Evolutionary conservation across 2,113 vertebrate species (phyloP).

Genomic region (Petroica traversi): DNA sequence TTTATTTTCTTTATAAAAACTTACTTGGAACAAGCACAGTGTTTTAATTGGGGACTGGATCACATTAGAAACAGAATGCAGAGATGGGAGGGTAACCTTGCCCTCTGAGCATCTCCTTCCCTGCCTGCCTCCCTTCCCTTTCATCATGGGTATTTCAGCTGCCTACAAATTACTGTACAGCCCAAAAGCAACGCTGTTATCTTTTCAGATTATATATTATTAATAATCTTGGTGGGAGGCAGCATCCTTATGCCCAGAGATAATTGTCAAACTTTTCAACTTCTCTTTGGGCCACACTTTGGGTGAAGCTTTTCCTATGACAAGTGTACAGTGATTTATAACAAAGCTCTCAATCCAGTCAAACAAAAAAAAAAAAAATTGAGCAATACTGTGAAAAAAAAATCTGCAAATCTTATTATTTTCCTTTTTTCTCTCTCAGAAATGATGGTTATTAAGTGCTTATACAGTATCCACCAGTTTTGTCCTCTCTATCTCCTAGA

Average conservation of each 20-base stretch:
- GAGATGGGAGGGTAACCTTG: not conserved
- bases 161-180: not conserved
- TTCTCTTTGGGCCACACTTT: not conserved
- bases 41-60: not conserved
- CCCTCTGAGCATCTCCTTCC: not conserved
- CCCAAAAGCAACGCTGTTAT: not conserved
- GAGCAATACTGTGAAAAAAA: not conserved
- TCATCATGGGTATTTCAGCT: not conserved
- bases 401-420: not conserved
- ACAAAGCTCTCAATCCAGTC: not conserved
- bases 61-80: not conserved
- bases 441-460: not conserved
- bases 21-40: not conserved
- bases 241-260: not conserved
- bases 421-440: not conserved
- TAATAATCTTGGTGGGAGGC: not conserved
- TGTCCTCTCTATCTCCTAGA: not conserved
- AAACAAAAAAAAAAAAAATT: not conserved
- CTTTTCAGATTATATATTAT: not conserved
- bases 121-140: not conserved
- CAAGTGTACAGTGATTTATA: not conserved
- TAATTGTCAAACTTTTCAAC: not conserved
- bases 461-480: not conserved
- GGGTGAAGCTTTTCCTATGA: not conserved
- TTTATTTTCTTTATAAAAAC: constrained; percentile 35